Evolutionary conservation across 23 tunicate species (phyloP), one percentile per base, ranked within the genome.

Genomic region (Aplidium turbinatum): DNA sequence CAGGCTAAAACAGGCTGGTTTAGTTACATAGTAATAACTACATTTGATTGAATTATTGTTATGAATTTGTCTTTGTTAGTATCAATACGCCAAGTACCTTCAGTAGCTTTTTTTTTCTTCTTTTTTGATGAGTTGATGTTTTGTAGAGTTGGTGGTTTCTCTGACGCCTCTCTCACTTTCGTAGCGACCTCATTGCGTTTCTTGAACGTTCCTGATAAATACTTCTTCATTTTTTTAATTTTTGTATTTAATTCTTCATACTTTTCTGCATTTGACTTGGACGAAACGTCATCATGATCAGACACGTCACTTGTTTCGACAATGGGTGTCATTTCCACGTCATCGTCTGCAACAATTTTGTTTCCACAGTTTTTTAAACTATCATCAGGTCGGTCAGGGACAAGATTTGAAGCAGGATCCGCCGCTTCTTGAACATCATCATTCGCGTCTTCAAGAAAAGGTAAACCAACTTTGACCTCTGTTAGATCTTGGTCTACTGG

Each of bases 401-500:
- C 28, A 23, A 18, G 35, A 1, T 23, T 33, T 2, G 32, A 31
- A n/a, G 20, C 4, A 1, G 46, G 32, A 27, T 30, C 46, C n/a
- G 27, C 25, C 18, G 67, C 42, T 50, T 79, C 82, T 64, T 0
- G 47, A n/a, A 58, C 58, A 23, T 6, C 50, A 25, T 70, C 78
- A 56, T 72, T n/a, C n/a, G n/a, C 39, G 35, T 79, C 86, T 29
- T 78, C 72, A 3, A 72, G 38, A 55, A 90, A 90, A 3, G 63
- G 66, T 9, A 85, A 69, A 2, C 87, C 97, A 0, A 90, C 78
- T 71, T 77, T 90, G 3, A 90, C 85, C 33, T 82, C 84, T 1
- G 82, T 48, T 2, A 90, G 71, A 56, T 90, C 81, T 47, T 90
- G 97, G 11, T 71, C 38, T 36, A 90, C 70, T 4, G 79, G 81